Evolutionary conservation across 2,888 invertebrate species (phyloP), one percentile per base, ranked within the genome.

Genomic region (Agapostemon virescens): DNA sequence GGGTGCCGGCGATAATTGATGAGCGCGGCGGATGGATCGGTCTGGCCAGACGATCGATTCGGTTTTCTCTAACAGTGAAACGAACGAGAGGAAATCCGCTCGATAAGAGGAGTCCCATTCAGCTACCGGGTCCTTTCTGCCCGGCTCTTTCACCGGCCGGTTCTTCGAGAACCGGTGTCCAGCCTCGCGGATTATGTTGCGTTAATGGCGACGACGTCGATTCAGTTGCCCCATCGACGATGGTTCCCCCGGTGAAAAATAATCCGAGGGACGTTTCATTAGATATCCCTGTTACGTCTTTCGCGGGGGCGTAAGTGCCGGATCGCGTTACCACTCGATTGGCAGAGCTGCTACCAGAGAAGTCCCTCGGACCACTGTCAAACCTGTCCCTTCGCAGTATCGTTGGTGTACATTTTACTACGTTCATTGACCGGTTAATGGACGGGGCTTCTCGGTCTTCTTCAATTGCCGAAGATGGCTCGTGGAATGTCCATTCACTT

Each of bases 1-100:
- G 36, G 36, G 74, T 73, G 66, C 38, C 71, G 66, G 71, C 67
- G 72, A 77, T 79, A 80, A 86, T 85, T 83, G 81, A 84, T 77
- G 77, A 83, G 77, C 58, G 71, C 68, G 26, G 15, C 26, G 77
- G 71, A 78, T 80, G 78, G 84, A 83, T 75, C 69, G 45, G 38
- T 11, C 30, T 68, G 58, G 40, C 76, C 26, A 23, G 36, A 0
- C 71, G 77, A 72, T 77, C 81, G 61, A 84, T 40, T 73, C 49
- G 61, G 66, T 45, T 36, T n/a, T 33, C 78, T 20, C 52, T 15
- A 26, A 52, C 52, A 36, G 66, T 23, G 52, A 52, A 26, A 66
- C 38, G 70, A 33, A 38, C 55, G 72, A 49, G 26, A 17, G 64
- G 23, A 38, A 73, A 52, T 64, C 26, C 64, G 64, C 23, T 67